These are phyloP conservation scores for Leptoteleia sp. DNA, from an alignment of 1,140 invertebrate genomes.

Conservation along the genomic window DNA sequence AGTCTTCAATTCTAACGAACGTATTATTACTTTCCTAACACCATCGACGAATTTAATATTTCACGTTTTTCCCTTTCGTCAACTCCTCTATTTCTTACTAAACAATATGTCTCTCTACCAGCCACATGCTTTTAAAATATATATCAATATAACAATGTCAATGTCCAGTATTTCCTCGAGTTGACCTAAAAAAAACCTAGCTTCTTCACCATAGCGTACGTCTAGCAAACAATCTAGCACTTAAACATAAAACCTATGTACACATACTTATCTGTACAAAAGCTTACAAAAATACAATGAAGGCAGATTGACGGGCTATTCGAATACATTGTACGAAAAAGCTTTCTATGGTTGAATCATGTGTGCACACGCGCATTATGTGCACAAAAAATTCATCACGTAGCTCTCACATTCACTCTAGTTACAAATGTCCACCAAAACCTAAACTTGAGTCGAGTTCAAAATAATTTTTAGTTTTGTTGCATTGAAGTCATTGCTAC, in stretches of 20 bases:
- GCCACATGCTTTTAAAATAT: no score
- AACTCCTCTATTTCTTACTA: no score
- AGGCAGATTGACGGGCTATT: slow-evolving; percentile 10
- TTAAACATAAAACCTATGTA: slow-evolving; percentile 26
- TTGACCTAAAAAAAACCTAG: no score
- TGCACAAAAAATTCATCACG: not conserved
- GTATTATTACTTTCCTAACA: not conserved
- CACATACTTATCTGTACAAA: slow-evolving; percentile 31
- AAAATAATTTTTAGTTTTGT: slow-evolving; percentile 5
- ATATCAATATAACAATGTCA: no score
- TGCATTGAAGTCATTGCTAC: slow-evolving; percentile 10
- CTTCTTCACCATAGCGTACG: not conserved
- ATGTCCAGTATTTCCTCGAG: no score
- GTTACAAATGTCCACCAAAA: no score
- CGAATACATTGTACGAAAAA: slow-evolving; percentile 23
- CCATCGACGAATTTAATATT: no score
- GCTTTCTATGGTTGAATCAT: not conserved
- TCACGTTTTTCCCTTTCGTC: no score
- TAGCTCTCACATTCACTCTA: not conserved
- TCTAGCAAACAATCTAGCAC: slow-evolving; percentile 20
- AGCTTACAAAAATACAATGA: slow-evolving; percentile 37
- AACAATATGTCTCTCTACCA: no score
- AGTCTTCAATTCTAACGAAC: not conserved
- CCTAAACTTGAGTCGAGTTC: no score
- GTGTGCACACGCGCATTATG: slow-evolving; percentile 2